Evolutionary conservation across 2,113 vertebrate genomes (phyloP), one percentile per base, ranked within the genome.

Genomic region (Oceanites oceanicus): DNA sequence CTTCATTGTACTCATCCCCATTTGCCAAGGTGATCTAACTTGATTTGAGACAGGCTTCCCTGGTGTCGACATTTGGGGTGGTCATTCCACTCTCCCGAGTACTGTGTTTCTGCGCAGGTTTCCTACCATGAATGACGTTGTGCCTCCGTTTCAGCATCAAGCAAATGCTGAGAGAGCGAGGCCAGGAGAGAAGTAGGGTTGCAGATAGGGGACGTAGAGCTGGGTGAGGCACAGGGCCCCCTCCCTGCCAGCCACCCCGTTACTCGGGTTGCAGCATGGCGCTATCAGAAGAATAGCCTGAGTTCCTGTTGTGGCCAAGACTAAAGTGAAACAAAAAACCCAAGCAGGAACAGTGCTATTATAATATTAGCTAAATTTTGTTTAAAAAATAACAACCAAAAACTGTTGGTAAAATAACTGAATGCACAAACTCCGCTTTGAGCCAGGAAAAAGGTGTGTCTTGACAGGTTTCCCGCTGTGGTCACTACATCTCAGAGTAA

Each of bases 191-290:
- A 62, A 65, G 26, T 18, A 19, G 20, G 14, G 8, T 50, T 38
- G 86, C 40, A 32, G 75, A 18, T 65, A 42, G 0, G 3, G 36
- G 50, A 22, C 0, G 0, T 6, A 53, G 38, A 47, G 22, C 34
- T 29, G 50, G 25, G 61, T 81, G 45, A 42, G 30, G 52, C 27
- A 14, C 16, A 42, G 14, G 15, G 27, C 8, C 9, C 19, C 16
- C 50, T 79, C 56, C 18, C 18, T 75, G 30, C 50, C 62, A 70
- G 19, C n/a, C 56, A 66, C 52, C 16, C 44, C 2, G 1, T 26
- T 26, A 9, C 12, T 74, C 1, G 2, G 21, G 22, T 34, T 75
- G 55, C 15, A 29, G 15, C 6, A 2, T 34, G 26, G 34, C 2
- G 5, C 6, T 32, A 47, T 32, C 10, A 42, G 75, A 70, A 84